Evolutionary conservation across 2,797 vertebrate species (phyloP).

Genomic region (Tiaroga cobitis): DNA sequence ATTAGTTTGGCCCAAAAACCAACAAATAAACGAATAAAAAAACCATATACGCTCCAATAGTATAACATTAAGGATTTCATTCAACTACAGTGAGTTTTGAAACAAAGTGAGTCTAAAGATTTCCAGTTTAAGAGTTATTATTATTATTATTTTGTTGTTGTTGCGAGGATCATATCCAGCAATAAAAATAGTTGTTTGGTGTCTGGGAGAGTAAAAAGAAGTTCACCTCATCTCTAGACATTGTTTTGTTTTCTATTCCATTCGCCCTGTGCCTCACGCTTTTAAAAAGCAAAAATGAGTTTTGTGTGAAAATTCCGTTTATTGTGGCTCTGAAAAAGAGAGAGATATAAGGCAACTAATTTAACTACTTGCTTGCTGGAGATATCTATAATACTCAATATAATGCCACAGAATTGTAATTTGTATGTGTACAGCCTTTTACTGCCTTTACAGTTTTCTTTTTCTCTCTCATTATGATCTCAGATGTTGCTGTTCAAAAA

Average conservation of each 20-base stretch:
- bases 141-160: no score
- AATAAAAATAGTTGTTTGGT: not conserved
- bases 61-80: not conserved
- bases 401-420: not conserved
- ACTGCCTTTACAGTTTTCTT: not conserved
- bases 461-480: conserved; percentile 77
- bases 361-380: not conserved
- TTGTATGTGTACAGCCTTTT: not conserved
- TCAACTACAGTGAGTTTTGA: not conserved
- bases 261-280: not conserved
- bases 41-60: not conserved
- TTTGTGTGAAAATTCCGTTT: not conserved
- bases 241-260: not conserved
- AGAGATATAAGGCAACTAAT: not conserved
- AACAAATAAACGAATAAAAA: not conserved
- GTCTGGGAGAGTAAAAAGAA: not conserved
- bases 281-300: not conserved
- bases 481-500: conserved; percentile 80
- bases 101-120: not conserved
- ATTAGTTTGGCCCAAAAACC: not conserved
- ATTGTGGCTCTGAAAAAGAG: no score
- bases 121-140: not conserved
- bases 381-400: not conserved
- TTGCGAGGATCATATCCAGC: not conserved
- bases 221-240: not conserved